phyloP scores from a whole-genome alignment of 2,113 vertebrate species.

The Calonectris borealis region DNA sequence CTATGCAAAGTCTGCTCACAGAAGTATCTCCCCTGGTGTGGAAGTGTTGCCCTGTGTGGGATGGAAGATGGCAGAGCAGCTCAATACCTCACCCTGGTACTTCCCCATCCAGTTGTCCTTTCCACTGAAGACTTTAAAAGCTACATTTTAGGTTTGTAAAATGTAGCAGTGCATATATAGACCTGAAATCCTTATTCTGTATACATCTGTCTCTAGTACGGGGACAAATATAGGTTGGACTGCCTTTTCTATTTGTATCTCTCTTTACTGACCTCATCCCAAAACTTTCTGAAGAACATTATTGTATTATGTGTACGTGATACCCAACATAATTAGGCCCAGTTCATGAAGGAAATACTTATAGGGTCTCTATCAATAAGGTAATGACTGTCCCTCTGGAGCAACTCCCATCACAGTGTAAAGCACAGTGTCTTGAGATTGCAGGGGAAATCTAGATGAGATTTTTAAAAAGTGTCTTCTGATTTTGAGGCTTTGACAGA shows the following conservation, averaged over 20 bases:
- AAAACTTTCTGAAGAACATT: not conserved
- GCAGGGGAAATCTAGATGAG: not conserved
- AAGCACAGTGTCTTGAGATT: not conserved
- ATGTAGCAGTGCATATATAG: not conserved
- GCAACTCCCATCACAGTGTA: not conserved
- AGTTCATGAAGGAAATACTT: not conserved
- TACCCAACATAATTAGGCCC: not conserved
- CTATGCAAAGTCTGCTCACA: not conserved
- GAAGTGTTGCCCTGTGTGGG: rapidly evolving
- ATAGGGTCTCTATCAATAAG: not conserved
- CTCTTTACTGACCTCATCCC: not conserved
- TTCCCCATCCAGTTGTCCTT: not conserved
- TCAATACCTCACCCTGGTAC: not conserved
- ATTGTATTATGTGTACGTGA: not conserved
- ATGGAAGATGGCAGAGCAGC: not conserved
- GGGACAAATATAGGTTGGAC: not conserved
- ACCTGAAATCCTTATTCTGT: not conserved
- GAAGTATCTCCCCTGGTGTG: not conserved
- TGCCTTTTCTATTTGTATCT: not conserved
- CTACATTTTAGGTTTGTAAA: not conserved
- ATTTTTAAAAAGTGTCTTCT: not conserved
- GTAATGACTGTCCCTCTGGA: not conserved
- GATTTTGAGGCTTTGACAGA: not conserved
- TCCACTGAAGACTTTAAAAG: not conserved
- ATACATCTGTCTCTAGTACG: not conserved